Base-by-base conservation (phyloP, 2,888 invertebrate genomes). In the Ptilodon capucinus region DNA sequence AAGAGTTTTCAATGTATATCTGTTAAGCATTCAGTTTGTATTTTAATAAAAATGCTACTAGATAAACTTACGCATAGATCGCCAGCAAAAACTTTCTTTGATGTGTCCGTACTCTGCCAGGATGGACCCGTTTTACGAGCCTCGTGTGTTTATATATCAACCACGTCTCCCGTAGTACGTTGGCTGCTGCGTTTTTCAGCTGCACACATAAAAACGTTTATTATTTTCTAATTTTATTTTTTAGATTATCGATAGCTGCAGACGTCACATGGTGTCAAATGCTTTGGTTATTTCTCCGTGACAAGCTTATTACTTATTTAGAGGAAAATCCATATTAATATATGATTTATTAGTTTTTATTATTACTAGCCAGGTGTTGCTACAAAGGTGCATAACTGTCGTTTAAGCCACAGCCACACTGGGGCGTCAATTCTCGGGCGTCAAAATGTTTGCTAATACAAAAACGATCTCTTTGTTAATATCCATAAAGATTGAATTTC, bases 181-280 rank as follows among this genome's bases (percentile, higher is more conserved):
- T 99, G 60, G 99, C 99, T 66, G 99, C 99, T 68, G 99, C 98
- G 92, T 99, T 99, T 95, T 99, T 99, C 92, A 99, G 93, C 98
- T 99, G 93, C 62, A 59, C 44, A 19, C 8, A 25, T 8, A 16
- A n/a, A 4, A 54, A 42, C n/a, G n/a, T 23, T 40, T 48, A 44
- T 49, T 44, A 46, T 49, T 43, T 43, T 54, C 42, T 34, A 13
- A 18, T 30, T 17, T n/a, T 4, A 36, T 18, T n/a, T 40, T 2
- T 9, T 9, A 25, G 16, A 32, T 7, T 11, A 44, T 19, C 6
- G 9, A 14, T 35, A 44, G 35, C 44, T 39, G 44, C 52, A 51
- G 61, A 64, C 65, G 51, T 43, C 54, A 67, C 52, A 63, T 42
- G 40, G 68, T 67, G 68, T 57, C 45, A 40, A 57, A 59, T 41